Conservation (phyloP, 2,797 vertebrate species). For the Psittacula echo region DNA sequence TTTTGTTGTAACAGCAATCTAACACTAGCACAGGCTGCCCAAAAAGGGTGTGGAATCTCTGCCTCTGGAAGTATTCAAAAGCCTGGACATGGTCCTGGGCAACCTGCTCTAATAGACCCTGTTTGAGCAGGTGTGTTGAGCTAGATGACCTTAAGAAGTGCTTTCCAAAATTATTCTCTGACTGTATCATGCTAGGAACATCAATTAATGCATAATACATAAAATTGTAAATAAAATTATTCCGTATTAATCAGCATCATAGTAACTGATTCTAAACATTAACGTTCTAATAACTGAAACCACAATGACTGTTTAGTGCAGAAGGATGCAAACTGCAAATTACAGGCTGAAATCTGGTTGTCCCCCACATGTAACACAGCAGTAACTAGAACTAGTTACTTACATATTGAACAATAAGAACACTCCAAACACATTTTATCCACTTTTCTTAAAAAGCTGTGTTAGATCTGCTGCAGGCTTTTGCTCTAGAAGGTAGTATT, state of each 20-base stretch:
- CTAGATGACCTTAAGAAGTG: neutral
- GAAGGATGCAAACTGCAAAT: neutral
- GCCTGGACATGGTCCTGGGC: neutral
- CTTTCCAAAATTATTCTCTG: neutral
- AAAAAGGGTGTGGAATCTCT: neutral
- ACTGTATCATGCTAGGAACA: neutral
- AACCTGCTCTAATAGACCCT: neutral
- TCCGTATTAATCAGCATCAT: neutral
- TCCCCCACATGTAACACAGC: neutral
- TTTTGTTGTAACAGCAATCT: neutral
- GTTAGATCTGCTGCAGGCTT: neutral
- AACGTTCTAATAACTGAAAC: accelerated
- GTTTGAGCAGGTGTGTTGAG: neutral
- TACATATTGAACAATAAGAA: neutral
- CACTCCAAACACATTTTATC: neutral
- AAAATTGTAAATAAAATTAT: neutral
- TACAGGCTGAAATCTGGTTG: neutral
- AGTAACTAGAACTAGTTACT: neutral
- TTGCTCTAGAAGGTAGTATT: neutral
- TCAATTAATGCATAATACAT: neutral
- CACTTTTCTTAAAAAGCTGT: neutral
- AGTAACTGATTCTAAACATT: neutral
- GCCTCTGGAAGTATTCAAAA: neutral
- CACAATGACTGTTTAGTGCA: neutral
- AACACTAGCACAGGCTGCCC: neutral